Evolutionary conservation across 2,888 invertebrate genomes (phyloP).

Genomic region (Drosophila silvestris): DNA sequence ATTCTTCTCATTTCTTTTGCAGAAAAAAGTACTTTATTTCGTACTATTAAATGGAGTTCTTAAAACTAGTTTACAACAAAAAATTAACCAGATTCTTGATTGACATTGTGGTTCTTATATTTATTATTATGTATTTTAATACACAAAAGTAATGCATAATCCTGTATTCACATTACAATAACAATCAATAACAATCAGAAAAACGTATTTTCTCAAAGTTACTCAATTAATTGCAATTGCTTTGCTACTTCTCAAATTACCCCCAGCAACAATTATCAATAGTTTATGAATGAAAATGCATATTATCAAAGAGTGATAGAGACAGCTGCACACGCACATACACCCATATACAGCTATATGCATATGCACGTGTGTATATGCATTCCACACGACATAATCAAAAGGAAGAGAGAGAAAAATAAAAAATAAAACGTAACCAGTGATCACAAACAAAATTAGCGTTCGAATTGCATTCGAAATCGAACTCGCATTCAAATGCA

Average conservation of each 20-base stretch:
- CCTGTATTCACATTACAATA: background rate
- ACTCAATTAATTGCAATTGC: conserved; percentile 1
- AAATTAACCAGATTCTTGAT: too few species aligned
- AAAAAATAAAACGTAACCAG: conserved; percentile 29
- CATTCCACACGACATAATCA: conserved; percentile 15
- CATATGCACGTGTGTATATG: background rate
- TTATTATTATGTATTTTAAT: background rate
- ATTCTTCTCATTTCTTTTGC: too few species aligned
- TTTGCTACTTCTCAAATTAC: background rate
- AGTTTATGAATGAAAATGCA: conserved; percentile 60
- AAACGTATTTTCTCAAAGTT: background rate
- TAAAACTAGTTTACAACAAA: background rate
- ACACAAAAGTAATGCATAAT: background rate
- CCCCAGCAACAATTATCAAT: background rate
- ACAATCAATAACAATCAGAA: background rate
- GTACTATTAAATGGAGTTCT: background rate
- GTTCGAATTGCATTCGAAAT: conserved; percentile 59
- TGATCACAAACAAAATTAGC: conserved; percentile 71
- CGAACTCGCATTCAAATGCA: conserved; percentile 72
- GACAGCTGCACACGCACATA: background rate
- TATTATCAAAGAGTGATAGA: background rate
- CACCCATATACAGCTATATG: background rate
- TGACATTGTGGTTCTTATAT: background rate
- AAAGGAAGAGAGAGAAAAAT: background rate
- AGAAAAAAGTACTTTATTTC: background rate